phyloP scores from a whole-genome alignment of 2,888 invertebrate genomes.

The Amorpha juglandis region DNA sequence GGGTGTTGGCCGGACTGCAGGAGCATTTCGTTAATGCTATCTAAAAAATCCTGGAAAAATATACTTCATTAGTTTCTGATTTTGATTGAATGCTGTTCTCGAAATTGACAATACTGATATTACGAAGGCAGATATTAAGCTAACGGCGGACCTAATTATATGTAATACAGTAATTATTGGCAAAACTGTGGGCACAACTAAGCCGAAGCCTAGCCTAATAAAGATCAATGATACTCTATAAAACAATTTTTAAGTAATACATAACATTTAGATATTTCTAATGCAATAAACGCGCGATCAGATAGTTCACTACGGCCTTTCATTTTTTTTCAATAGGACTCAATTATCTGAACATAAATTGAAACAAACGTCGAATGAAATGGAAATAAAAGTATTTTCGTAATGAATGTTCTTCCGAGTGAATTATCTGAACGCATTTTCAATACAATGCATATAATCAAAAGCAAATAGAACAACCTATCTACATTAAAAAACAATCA shows the following conservation, averaged over 20 bases:
- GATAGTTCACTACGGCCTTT: too few relatives aligned
- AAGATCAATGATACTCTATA: neutral
- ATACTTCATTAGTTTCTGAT: neutral
- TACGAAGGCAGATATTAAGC: neutral
- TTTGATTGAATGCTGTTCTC: neutral
- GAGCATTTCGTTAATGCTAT: constrained; percentile 86
- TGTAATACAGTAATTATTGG: neutral
- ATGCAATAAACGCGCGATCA: neutral
- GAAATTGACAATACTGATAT: neutral
- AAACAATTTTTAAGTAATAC: too few relatives aligned
- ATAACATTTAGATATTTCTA: too few relatives aligned
- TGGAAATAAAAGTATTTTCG: too few relatives aligned
- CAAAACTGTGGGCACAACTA: neutral
- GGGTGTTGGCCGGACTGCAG: constrained; percentile 81
- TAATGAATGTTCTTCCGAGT: too few relatives aligned
- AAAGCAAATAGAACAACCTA: neutral
- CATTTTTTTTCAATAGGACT: too few relatives aligned
- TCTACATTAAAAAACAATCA: neutral
- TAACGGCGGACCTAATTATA: neutral
- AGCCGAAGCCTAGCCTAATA: neutral
- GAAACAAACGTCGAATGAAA: too few relatives aligned
- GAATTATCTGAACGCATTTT: neutral
- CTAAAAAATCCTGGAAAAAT: constrained; percentile 83
- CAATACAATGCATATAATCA: neutral
- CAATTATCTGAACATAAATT: too few relatives aligned